Evolutionary conservation across 2,113 vertebrate genomes (phyloP).

Genomic region (Pipra filicauda): DNA sequence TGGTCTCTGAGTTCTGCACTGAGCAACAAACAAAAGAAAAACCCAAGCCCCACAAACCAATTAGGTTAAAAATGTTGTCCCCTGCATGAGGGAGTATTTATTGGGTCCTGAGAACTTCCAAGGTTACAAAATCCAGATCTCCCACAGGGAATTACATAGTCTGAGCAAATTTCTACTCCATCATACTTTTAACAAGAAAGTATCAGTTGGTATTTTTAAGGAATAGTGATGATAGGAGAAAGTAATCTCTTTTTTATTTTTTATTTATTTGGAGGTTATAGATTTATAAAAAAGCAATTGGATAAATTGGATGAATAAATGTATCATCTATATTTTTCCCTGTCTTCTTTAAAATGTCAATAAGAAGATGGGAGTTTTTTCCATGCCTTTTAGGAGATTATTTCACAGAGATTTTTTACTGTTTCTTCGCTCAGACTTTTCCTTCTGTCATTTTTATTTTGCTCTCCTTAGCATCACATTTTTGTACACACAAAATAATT

Average conservation of each 20-base stretch:
- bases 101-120: background rate
- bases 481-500: constrained; percentile 26
- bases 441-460: background rate
- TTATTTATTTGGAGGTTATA: background rate
- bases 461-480: background rate
- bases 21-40: background rate
- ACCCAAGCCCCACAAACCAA: background rate
- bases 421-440: constrained; percentile 6
- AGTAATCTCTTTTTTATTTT: background rate
- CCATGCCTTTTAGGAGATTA: constrained; percentile 24
- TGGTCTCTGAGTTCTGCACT: background rate
- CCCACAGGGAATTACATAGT: background rate
- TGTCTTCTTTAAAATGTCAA: background rate
- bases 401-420: constrained; percentile 50
- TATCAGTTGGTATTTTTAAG: background rate
- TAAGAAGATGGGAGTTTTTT: background rate
- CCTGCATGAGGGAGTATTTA: background rate
- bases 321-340: background rate
- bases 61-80: background rate
- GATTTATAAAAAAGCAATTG: background rate
- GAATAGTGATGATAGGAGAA: background rate
- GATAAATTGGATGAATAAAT: background rate
- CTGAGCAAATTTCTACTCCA: background rate
- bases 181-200: background rate
- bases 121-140: background rate